A percentile compares a stretch with the other conserved stretches of the same genome.
Conservation (phyloP, 2,113 vertebrate genomes). For the Salvelinus sp. region DNA sequence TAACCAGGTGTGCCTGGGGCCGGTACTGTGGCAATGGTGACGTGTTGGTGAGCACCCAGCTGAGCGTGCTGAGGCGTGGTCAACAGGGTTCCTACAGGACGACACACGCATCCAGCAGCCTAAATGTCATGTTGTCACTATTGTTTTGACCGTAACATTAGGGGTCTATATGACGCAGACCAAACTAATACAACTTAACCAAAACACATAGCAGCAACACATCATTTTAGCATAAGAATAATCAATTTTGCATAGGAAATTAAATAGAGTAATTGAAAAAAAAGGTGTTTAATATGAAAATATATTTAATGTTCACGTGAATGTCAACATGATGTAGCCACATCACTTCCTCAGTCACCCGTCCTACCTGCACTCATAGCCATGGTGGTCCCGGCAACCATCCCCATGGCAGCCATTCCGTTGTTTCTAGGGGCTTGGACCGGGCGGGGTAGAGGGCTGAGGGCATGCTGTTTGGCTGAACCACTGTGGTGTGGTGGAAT, state of each 20-base stretch:
- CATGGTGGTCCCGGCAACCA: slow-evolving; percentile 98
- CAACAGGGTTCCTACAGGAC: slow-evolving; percentile 88
- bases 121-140: too few species aligned
- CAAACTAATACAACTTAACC: too few species aligned
- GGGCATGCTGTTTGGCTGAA: slow-evolving; percentile 98
- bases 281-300: too few species aligned
- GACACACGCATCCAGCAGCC: not conserved
- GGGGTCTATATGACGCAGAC: too few species aligned
- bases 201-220: too few species aligned
- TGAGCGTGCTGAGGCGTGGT: slow-evolving; percentile 94
- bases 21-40: slow-evolving; percentile 98
- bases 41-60: slow-evolving; percentile 88
- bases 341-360: not conserved
- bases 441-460: slow-evolving; percentile 94
- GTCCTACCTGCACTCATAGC: slow-evolving; percentile 95
- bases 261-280: too few species aligned
- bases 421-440: slow-evolving; percentile 90
- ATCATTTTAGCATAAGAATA: too few species aligned
- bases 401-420: slow-evolving; percentile 93
- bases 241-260: too few species aligned
- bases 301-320: too few species aligned
- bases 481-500: slow-evolving; percentile 99
- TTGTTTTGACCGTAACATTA: too few species aligned
- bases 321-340: too few species aligned
- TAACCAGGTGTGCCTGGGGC: slow-evolving; percentile 96